Evolutionary conservation across 1,140 invertebrate genomes (phyloP), one percentile per base, ranked within the genome.

Genomic region (Anoplophora glabripennis): DNA sequence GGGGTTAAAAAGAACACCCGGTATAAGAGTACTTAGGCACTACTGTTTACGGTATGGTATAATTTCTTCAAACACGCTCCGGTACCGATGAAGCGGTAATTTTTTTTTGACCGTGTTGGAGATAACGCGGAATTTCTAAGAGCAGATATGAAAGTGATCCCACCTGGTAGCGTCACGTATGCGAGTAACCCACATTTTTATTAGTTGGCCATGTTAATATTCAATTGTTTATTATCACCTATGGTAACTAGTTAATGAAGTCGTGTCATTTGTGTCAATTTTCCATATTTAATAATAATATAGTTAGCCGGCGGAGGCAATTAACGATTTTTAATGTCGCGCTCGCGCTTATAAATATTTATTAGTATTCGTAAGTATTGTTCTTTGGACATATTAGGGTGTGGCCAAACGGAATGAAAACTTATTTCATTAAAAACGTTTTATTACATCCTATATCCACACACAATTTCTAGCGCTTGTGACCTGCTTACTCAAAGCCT

Each of bases 201-300:
- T n/a, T n/a, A n/a, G n/a, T n/a, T n/a, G n/a, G 21, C 36, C 38
- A 44, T 33, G 44, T 54, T 42, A 45, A 44, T 28, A 45, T 42
- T 44, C 52, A 54, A 44, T 54, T 42, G 52, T 42, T 18, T 44
- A 34, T 10, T 42, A 45, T 42, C 18, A 44, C 15, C 41, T 44
- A 42, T 28, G 37, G 12, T 54, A 34, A 44, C 38, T 10, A 54
- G 14, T 44, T 54, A 33, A 42, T 54, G 52, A 38, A 52, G 34
- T 45, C 11, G 42, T 11, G 9, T 45, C 33, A 37, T 48, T 48
- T 48, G 49, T 52, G 35, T 52, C 49, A 52, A 14, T 52, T 52
- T 52, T 52, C 49, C 49, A 52, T 52, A 52, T 52, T 48, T 52
- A 52, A 52, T 52, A 48, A 48, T 48, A 52, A 52, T 52, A 52